Evolutionary conservation across 2,113 vertebrate species (phyloP).

Genomic region (Oncorhynchus keta): DNA sequence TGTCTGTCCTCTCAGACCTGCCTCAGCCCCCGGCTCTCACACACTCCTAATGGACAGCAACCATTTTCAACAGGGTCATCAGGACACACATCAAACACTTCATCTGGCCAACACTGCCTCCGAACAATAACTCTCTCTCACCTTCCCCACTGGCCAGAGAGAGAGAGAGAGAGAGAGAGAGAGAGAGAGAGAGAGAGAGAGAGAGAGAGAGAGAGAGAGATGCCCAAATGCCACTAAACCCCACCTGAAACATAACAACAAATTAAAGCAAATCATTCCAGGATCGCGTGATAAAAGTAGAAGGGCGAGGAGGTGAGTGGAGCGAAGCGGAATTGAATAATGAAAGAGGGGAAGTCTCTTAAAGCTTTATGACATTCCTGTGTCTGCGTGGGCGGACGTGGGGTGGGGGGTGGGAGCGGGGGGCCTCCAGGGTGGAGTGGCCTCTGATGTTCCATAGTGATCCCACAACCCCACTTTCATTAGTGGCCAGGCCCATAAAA

Average conservation of each 20-base stretch:
- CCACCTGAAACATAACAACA: constrained; percentile 62
- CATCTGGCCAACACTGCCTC: constrained; percentile 37
- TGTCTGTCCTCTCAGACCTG: background rate
- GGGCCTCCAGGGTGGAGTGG: constrained; percentile 80
- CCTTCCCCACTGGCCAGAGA: background rate
- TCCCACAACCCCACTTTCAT: constrained; percentile 85
- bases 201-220: too few relatives aligned
- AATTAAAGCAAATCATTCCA: constrained; percentile 85
- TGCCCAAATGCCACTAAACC: background rate
- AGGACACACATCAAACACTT: constrained; percentile 32
- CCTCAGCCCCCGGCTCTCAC: constrained; percentile 13
- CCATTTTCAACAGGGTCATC: background rate
- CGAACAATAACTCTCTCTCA: background rate
- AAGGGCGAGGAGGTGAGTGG: constrained; percentile 55
- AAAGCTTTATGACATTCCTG: constrained; percentile 93
- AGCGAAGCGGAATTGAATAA: constrained; percentile 79
- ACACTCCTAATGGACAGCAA: constrained; percentile 32
- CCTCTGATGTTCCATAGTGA: constrained; percentile 88
- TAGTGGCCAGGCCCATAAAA: constrained; percentile 82
- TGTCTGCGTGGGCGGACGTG: constrained; percentile 46
- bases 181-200: background rate
- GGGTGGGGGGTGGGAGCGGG: constrained; percentile 71
- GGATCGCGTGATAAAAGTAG: constrained; percentile 80
- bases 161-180: background rate
- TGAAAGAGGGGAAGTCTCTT: constrained; percentile 89